These are phyloP conservation scores for Ochlodes sylvanus DNA, from an alignment of 2,888 invertebrate genomes.

Conservation along the genomic window DNA sequence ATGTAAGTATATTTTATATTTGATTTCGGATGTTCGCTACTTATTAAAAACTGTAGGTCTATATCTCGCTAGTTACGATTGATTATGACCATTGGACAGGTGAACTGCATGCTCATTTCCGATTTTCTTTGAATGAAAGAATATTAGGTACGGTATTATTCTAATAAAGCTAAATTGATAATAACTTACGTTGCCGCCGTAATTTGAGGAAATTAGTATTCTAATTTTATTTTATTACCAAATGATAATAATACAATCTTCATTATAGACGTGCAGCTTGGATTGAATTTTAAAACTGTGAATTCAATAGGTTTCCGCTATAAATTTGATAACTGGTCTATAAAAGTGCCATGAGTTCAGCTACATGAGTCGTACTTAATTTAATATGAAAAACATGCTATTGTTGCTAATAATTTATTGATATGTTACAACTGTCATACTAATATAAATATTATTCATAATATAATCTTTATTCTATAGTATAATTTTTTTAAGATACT, in stretches of 20 bases:
- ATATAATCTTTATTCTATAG: background rate
- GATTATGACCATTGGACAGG: background rate
- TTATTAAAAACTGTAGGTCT: too few relatives aligned
- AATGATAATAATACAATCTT: conserved; percentile 1
- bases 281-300: conserved; percentile 2
- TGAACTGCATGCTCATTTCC: background rate
- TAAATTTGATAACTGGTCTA: conserved; percentile 8
- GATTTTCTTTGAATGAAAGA: background rate
- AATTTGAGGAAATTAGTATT: conserved; percentile 5
- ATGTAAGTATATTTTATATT: too few relatives aligned
- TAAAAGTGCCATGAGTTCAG: conserved; percentile 6
- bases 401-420: conserved; percentile 27
- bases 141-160: background rate
- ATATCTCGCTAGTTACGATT: too few relatives aligned
- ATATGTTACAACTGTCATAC: conserved; percentile 6
- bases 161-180: background rate
- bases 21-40: too few relatives aligned
- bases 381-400: conserved; percentile 1
- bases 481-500: too few relatives aligned
- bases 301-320: conserved; percentile 9
- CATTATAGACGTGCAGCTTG: background rate
- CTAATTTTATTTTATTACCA: conserved; percentile 4
- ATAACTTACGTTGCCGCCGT: background rate
- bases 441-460: conserved; percentile 22
- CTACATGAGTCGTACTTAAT: conserved; percentile 3